These are phyloP conservation scores for Acrossocheilus wenchowensis DNA, from an alignment of 2,797 vertebrate genomes.

Conservation along the genomic window DNA sequence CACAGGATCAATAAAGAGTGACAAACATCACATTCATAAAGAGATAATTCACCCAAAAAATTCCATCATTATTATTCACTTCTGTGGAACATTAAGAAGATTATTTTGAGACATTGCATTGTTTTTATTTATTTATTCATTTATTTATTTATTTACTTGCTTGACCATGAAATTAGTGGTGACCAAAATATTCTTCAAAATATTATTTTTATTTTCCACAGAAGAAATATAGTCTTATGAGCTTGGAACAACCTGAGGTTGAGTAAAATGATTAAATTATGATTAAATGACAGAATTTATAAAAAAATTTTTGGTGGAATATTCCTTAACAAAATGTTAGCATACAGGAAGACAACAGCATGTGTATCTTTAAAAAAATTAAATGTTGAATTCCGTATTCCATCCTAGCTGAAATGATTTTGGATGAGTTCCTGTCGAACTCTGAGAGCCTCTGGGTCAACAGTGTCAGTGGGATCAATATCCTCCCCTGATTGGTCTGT, in stretches of 20 bases:
- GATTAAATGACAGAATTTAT: neutral
- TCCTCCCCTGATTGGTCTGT: constrained; percentile 85
- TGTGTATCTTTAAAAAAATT: neutral
- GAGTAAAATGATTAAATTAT: neutral
- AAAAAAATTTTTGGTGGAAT: neutral
- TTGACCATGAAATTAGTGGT: neutral
- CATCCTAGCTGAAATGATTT: constrained; percentile 84
- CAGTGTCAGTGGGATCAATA: constrained; percentile 81
- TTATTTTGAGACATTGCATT: neutral
- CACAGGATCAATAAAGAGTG: neutral
- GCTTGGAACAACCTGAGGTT: neutral
- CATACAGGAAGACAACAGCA: neutral
- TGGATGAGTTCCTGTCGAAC: constrained; percentile 85
- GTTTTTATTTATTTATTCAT: neutral
- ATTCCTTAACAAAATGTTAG: neutral
- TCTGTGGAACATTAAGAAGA: neutral
- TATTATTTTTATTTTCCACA: neutral
- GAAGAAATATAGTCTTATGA: neutral
- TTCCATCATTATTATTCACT: neutral
- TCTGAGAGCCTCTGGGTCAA: constrained; percentile 85
- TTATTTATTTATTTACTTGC: neutral
- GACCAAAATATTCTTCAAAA: neutral
- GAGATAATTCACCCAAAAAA: too few species aligned
- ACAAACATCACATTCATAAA: neutral
- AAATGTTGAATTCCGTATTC: neutral